Evolutionary conservation across 1,140 invertebrate species (phyloP).

Genomic region (Zeugodacus cucurbitae): DNA sequence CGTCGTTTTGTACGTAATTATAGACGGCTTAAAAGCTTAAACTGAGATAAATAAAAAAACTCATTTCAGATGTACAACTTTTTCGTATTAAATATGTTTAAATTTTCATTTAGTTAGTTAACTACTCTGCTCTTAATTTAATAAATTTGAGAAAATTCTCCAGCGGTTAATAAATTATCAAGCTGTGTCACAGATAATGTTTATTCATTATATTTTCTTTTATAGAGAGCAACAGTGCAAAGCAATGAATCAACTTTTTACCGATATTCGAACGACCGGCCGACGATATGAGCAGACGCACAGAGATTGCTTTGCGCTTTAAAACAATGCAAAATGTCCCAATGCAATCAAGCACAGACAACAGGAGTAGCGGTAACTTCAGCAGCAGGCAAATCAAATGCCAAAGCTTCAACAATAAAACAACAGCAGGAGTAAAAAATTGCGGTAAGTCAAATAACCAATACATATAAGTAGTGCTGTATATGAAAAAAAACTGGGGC

Average conservation of each 20-base stretch:
- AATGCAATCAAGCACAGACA: neutral
- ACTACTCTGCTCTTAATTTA: neutral
- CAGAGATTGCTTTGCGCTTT: neutral
- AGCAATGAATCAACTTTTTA: neutral
- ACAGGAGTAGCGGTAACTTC: neutral
- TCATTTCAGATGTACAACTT: too few species aligned
- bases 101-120: neutral
- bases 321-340: conserved; percentile 23
- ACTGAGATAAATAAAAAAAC: too few species aligned
- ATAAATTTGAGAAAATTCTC: neutral
- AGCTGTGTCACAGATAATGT: neutral
- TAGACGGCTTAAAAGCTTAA: too few species aligned
- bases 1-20: too few species aligned
- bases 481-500: neutral
- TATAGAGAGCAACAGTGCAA: neutral
- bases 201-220: neutral
- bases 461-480: neutral
- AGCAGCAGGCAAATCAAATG: neutral
- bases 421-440: neutral
- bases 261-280: neutral
- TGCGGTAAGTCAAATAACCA: neutral
- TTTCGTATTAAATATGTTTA: too few species aligned
- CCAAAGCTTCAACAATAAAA: neutral
- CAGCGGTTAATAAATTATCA: neutral
- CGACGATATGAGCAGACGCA: neutral